Conservation (phyloP, 2,113 vertebrate species). For the Amphiprion ocellaris region DNA sequence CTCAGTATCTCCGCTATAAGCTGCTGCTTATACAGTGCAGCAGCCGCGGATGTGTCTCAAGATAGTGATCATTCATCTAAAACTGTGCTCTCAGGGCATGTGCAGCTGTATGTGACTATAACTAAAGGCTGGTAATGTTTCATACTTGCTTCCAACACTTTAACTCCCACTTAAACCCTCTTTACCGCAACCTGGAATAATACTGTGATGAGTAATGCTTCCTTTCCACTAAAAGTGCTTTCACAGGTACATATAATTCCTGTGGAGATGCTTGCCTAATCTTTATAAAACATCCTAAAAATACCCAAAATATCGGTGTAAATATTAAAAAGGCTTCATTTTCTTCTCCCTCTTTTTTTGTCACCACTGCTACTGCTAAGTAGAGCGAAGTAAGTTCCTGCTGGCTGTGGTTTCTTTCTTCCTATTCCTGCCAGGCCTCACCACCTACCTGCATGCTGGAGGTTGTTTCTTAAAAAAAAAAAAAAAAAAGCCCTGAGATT, state of each 20-base stretch:
- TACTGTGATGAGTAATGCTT: background rate
- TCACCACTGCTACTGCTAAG: too few relatives aligned
- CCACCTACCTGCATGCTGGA: background rate
- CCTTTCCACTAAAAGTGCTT: slow-evolving; percentile 11
- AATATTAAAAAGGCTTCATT: background rate
- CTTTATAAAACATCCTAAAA: background rate
- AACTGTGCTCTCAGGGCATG: background rate
- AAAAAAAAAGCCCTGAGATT: too few relatives aligned
- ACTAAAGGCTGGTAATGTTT: slow-evolving; percentile 13
- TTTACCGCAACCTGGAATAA: background rate
- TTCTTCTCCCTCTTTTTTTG: background rate
- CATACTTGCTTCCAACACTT: background rate
- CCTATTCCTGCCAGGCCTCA: background rate
- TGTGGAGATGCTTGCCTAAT: slow-evolving; percentile 14
- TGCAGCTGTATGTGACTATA: slow-evolving; percentile 13
- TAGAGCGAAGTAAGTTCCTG: background rate
- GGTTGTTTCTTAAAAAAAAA: background rate
- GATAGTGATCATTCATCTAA: slow-evolving; percentile 29
- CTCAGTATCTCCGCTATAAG: background rate
- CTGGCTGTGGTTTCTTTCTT: background rate
- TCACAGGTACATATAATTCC: slow-evolving; percentile 19
- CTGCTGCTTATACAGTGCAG: background rate
- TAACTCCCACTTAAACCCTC: slow-evolving; percentile 10
- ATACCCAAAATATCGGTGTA: background rate
- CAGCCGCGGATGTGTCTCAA: background rate